Base-by-base conservation (phyloP, 2,113 vertebrate species). In the Mus pahari region DNA sequence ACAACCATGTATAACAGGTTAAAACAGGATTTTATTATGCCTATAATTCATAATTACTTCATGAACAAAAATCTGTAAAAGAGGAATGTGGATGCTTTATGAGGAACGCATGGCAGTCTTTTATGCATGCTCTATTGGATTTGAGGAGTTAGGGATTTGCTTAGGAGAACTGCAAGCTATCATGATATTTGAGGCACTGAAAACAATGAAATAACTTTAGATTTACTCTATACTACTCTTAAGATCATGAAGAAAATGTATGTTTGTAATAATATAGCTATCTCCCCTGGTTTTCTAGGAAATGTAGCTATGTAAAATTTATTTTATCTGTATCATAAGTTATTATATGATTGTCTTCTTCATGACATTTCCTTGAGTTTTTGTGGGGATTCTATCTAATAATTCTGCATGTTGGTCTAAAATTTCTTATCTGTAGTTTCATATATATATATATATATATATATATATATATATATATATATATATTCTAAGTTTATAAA, bases 321-420 rank as follows among this genome's bases (percentile, higher is more conserved):
- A 96, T 66, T 73, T 87, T 66, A 75, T 79, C 9, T 74, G 39
- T 3, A 81, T 55, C 13, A 42, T 70, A 62, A 77, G 53, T 45
- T 75, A 7, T 14, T 16, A 8, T 92, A 36, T 58, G 12, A 75
- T 60, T 84, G 64, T 5, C 1, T 5, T 26, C 12, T 20, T 45
- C 5, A 22, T 3, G 39, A 2, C 4, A 36, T 53, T 50, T 16
- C 20, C 2, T 74, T 42, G 20, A 7, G 39, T 64, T 60, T n/a
- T 9, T 28, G 0, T 55, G 3, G 0, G 6, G 1, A 14, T 60
- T 60, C 4, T 36, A 1, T 19, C 48, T 2, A 28, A 22, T 55
- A 70, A 42, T 9, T 62, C 24, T 42, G 42, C 71, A 31, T 81
- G 3, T 8, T 42, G 39, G 5, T 16, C 22, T 75, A 24, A 64